These are phyloP conservation scores for Macrobrachium rosenbergii DNA, from an alignment of 1,140 invertebrate genomes.

Conservation along the genomic window DNA sequence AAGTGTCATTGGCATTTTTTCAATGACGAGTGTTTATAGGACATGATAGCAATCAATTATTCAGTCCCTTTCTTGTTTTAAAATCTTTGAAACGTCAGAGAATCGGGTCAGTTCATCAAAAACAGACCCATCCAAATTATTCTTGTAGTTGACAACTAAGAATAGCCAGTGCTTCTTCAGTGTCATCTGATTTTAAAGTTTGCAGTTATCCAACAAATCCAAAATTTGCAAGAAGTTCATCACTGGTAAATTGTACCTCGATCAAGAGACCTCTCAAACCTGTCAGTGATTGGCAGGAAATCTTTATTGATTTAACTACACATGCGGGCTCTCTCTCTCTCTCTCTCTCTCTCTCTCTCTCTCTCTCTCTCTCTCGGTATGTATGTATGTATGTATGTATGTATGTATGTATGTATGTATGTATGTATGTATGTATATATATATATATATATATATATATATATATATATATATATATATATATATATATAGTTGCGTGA, in stretches of 20 bases:
- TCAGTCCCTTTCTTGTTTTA: too few species aligned
- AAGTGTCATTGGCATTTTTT: too few species aligned
- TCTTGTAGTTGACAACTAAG: too few species aligned
- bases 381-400: conserved; percentile 36
- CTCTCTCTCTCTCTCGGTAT: conserved; percentile 13
- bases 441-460: conserved; percentile 41
- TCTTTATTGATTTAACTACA: too few species aligned
- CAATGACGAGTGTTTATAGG: too few species aligned
- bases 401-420: conserved; percentile 34
- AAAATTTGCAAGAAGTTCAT: not conserved
- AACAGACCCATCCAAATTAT: too few species aligned
- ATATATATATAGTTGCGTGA: conserved; percentile 25
- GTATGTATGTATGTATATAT: conserved; percentile 32
- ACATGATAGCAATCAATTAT: too few species aligned
- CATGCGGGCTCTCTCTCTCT: too few species aligned
- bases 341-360: conserved; percentile 16
- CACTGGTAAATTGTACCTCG: not conserved
- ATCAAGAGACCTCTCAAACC: not conserved
- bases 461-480: conserved; percentile 37
- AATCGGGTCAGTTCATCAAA: too few species aligned
- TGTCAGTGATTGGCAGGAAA: too few species aligned
- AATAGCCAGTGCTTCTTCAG: not conserved
- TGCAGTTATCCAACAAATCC: not conserved
- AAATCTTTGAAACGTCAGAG: too few species aligned
- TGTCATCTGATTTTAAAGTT: not conserved